Percentiles rank a stretch among this genome's conserved stretches.
Conservation (phyloP, 2,888 invertebrate genomes). For the Copidosoma aretas region DNA sequence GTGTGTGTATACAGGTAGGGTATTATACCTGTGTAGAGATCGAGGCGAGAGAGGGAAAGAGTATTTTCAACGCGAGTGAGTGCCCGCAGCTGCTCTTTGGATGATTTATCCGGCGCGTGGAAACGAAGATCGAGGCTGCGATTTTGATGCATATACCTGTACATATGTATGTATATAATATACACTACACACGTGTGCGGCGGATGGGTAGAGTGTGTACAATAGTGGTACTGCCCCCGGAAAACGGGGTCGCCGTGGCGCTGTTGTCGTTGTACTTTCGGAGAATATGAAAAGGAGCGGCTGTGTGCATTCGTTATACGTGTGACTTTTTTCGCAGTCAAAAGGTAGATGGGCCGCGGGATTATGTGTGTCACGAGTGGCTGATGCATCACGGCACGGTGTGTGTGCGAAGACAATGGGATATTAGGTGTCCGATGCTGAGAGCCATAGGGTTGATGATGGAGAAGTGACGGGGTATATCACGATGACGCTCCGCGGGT, state of each 20-base stretch:
- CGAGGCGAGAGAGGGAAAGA: background rate
- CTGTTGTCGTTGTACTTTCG: background rate
- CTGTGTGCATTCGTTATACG: too few relatives aligned
- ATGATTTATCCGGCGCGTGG: constrained; percentile 30
- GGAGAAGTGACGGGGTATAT: background rate
- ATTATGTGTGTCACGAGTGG: too few relatives aligned
- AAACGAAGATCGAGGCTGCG: constrained; percentile 24
- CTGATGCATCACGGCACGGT: background rate
- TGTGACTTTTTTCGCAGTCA: too few relatives aligned
- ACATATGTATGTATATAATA: too few relatives aligned
- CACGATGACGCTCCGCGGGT: background rate
- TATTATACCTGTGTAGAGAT: too few relatives aligned
- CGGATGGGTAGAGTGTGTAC: too few relatives aligned
- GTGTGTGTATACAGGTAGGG: background rate
- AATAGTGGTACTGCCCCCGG: background rate
- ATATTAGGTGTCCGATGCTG: background rate
- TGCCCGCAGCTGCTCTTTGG: background rate
- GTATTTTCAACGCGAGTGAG: background rate
- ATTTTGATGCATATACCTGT: constrained; percentile 1
- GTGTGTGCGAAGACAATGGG: background rate
- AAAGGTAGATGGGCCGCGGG: too few relatives aligned
- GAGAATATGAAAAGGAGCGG: background rate
- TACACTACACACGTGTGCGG: too few relatives aligned
- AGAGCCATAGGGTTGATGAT: background rate
- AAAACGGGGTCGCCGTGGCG: background rate